Base-by-base conservation (phyloP, 2,113 vertebrate genomes). In the Passerina amoena region DNA sequence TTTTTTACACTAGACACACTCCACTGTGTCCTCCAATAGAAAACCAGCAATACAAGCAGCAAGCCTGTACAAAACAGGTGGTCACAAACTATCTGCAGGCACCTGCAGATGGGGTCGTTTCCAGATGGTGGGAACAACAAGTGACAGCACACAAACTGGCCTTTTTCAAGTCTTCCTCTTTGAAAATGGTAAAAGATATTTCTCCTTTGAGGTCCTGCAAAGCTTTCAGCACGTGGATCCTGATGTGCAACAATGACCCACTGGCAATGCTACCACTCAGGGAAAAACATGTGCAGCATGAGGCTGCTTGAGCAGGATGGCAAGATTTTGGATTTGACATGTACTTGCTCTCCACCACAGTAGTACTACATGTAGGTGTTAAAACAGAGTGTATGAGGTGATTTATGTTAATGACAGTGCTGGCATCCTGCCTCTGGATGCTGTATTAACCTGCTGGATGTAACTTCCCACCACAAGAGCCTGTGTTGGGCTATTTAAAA, bases 401-500 rank as follows among this genome's bases (percentile, higher is more conserved):
- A 88, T 65, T 88, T 78, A 65, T 85, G 13, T 51, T 75, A 77
- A 80, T 63, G 22, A 54, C 77, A 90, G 50, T 23, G 68, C 60
- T 83, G 63, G 54, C 79, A 94, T 38, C 42, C 48, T 90, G 69
- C 61, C 70, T 51, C 87, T 69, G 71, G 42, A 71, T 65, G 61
- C 60, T 86, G 60, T 15, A 68, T 75, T 84, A 92, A 94, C 88
- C 86, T 93, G 60, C 56, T 78, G 57, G 18, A 61, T 42, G 35
- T 64, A 71, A 85, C 92, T 83, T 94, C 87, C 92, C 75, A 90
- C 80, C 71, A 33, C 0, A 3, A 92, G 9, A 81, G 56, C 47
- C 50, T 70, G 40, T 13, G 38, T 6, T 14, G 18, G 44, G 40
- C 77, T 93, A 53, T 83, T 95, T 92, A 88, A 92, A 94, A 96